Evolutionary conservation across 2,113 vertebrate genomes (phyloP).

Genomic region (Thermophis baileyi): DNA sequence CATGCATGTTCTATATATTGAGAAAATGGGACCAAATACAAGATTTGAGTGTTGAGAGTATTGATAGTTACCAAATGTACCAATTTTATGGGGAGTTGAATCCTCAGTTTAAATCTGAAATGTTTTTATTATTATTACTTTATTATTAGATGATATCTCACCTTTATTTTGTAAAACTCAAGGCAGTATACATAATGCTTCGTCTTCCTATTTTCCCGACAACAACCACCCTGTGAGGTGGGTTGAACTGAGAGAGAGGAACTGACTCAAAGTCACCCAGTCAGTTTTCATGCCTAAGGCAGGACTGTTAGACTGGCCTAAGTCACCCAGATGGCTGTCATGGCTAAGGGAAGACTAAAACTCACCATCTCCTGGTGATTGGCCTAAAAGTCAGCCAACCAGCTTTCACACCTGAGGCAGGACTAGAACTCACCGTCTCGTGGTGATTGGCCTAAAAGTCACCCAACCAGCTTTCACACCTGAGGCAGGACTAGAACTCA

Average conservation of each 20-base stretch:
- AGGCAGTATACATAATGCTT: background rate
- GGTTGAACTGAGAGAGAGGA: background rate
- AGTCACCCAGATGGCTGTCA: too few relatives aligned
- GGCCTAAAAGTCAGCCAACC: too few relatives aligned
- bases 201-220: background rate
- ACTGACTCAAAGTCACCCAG: background rate
- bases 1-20: background rate
- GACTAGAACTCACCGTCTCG: too few relatives aligned
- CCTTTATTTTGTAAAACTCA: background rate
- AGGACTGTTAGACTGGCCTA: background rate
- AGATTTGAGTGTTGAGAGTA: background rate
- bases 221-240: background rate
- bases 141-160: background rate
- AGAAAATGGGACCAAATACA: background rate
- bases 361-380: too few relatives aligned
- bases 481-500: too few relatives aligned
- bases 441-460: too few relatives aligned
- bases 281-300: background rate
- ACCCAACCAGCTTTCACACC: too few relatives aligned
- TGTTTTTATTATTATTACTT: background rate
- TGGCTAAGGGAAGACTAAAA: too few relatives aligned
- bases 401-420: too few relatives aligned
- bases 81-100: background rate
- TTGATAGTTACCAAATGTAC: background rate
- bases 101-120: background rate